phyloP scores from a whole-genome alignment of 2,797 vertebrate species.

The Amblyopsis hoosieri region DNA sequence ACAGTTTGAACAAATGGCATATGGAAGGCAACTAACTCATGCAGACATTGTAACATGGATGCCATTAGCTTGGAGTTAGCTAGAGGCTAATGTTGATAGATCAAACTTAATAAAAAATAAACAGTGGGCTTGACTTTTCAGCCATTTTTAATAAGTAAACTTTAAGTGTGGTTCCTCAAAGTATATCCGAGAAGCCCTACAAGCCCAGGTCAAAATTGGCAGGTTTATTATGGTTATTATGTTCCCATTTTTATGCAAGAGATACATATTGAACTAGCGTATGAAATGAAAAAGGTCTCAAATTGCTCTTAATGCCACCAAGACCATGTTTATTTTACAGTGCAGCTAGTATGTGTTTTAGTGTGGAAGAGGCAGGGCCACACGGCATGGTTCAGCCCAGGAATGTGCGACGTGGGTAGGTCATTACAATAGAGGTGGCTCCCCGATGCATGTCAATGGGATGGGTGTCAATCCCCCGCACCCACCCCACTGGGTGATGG shows the following conservation, averaged over 20 bases:
- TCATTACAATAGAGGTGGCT: conserved; percentile 70
- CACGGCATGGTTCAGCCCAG: conserved; percentile 57
- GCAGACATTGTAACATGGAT: background rate
- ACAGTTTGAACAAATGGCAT: background rate
- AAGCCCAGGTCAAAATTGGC: too few relatives aligned
- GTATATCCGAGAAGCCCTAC: too few relatives aligned
- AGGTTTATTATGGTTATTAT: too few relatives aligned
- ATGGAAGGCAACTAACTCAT: background rate
- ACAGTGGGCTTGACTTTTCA: background rate
- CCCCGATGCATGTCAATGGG: conserved; percentile 70
- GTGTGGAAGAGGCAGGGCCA: conserved; percentile 35
- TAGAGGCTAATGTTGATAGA: conserved; percentile 12
- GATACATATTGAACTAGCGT: too few relatives aligned
- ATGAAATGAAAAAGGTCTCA: too few relatives aligned
- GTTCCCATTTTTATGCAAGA: too few relatives aligned
- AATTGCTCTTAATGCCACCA: too few relatives aligned
- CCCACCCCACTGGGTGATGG: conserved; percentile 71
- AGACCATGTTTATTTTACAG: too few relatives aligned
- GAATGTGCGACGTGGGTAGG: conserved; percentile 71
- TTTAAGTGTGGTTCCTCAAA: too few relatives aligned
- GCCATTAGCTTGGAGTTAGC: background rate
- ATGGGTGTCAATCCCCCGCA: conserved; percentile 66
- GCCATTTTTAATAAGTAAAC: background rate
- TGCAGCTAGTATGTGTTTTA: too few relatives aligned
- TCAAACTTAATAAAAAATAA: conserved; percentile 12